Conservation (phyloP, 2,888 invertebrate species). For the Macrophya annulata region DNA sequence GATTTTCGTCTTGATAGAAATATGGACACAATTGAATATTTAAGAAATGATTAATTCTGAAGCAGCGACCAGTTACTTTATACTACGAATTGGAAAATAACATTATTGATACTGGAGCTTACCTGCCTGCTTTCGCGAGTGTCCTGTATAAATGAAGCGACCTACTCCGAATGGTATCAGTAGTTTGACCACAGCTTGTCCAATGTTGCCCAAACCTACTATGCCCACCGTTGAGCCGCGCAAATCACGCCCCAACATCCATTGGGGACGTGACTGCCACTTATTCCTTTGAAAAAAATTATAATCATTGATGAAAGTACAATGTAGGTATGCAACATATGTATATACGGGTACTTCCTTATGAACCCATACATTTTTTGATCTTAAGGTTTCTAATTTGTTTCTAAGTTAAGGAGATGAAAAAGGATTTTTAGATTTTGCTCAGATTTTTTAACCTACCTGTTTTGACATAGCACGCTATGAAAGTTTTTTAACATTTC, state of each 20-base stretch:
- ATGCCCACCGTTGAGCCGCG: constrained; percentile 90
- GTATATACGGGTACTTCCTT: background rate
- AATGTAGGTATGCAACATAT: background rate
- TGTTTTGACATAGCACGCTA: background rate
- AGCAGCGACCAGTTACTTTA: background rate
- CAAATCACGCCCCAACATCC: constrained; percentile 91
- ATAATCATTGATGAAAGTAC: constrained; percentile 40
- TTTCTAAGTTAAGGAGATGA: background rate
- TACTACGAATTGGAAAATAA: background rate
- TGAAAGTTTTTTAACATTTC: background rate
- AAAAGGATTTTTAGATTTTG: background rate
- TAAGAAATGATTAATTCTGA: background rate
- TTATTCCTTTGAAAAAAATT: constrained; percentile 80
- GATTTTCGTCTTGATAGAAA: background rate
- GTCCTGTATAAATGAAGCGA: constrained; percentile 88
- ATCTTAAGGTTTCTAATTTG: background rate
- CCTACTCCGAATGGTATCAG: constrained; percentile 88
- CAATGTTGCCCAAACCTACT: constrained; percentile 91
- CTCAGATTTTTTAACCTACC: background rate
- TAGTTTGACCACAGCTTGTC: constrained; percentile 87
- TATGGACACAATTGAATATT: background rate
- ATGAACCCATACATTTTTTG: background rate
- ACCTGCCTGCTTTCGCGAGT: constrained; percentile 76
- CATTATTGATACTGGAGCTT: background rate
- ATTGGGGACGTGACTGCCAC: constrained; percentile 87